These are phyloP conservation scores for Typhlomys cinereus DNA, from an alignment of 2,113 vertebrate genomes.

Conservation along the genomic window DNA sequence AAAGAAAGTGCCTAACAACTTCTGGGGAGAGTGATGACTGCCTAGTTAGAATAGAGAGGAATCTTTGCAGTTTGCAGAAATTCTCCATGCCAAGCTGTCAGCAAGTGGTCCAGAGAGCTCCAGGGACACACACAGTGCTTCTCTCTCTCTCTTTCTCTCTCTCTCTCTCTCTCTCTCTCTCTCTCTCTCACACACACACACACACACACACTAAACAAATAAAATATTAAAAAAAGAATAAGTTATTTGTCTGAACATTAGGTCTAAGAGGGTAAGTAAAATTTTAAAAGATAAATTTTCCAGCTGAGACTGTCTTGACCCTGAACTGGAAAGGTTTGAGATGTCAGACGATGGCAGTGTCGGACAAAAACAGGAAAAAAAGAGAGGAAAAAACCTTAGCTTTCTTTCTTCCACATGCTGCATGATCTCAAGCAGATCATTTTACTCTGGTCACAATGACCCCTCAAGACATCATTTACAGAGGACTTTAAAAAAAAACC, in stretches of 20 bases:
- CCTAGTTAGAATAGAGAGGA: too few species aligned
- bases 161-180: too few species aligned
- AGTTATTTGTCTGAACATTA: not conserved
- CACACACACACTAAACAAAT: too few species aligned
- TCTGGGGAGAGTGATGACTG: too few species aligned
- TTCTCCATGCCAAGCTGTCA: too few species aligned
- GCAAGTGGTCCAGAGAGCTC: too few species aligned
- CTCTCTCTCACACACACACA: too few species aligned
- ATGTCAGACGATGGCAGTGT: not conserved
- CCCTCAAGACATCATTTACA: conserved; percentile 39
- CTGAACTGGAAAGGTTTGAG: not conserved
- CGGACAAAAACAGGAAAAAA: conserved; percentile 9
- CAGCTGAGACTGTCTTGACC: not conserved
- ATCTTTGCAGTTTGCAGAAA: too few species aligned
- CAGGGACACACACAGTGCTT: too few species aligned
- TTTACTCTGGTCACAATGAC: not conserved
- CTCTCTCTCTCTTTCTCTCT: too few species aligned
- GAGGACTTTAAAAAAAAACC: not conserved
- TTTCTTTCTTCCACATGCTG: not conserved
- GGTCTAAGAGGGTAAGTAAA: conserved; percentile 6
- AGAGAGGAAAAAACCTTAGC: not conserved
- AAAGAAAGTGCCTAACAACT: too few species aligned
- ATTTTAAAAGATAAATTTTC: not conserved
- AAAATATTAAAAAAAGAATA: too few species aligned
- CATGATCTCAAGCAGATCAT: not conserved